Base-by-base conservation (phyloP, 2,113 vertebrate genomes). In the Lepisosteus oculatus region DNA sequence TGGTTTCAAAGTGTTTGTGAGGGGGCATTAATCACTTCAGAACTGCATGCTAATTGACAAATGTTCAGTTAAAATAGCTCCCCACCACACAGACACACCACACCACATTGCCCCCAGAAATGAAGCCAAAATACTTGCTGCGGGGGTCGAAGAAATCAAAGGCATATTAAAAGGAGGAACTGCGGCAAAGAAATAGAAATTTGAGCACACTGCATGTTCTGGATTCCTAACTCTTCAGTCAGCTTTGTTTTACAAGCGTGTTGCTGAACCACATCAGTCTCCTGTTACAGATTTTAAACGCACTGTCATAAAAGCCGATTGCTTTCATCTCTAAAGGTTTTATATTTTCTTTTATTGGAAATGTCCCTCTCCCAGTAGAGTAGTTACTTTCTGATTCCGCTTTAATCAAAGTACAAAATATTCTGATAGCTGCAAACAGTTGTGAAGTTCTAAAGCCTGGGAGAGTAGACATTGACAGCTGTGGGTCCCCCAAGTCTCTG, bases 401-500 rank as follows among this genome's bases (percentile, higher is more conserved):
- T 73, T 72, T 64, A 71, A 73, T 76, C 59, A 67, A 65, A 73
- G 71, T 17, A 13, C 44, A 55, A n/a, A 70, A 43, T 70, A 70
- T 73, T 66, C 43, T 17, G 54, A 15, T 59, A 29, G 72, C 29
- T 12, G 42, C 67, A 14, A 65, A 55, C 11, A 29, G 11, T 59
- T 13, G 61, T 64, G 71, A 8, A 61, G 43, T 63, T 57, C 12
- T 57, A 11, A 61, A 29, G 61, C 14, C 56, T 41, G 43, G 51
- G 2, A 59, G 55, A 6, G 0, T 4, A 14, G 43, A 17, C n/a
- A 54, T 17, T 70, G 66, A 63, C 15, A 45, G 71, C 64, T 44
- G 62, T 55, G 67, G 56, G 72, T 29, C 44, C 17, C 59, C 45
- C 15, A 45, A 9, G 45, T 45, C 7, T 13, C 41, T 44, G 6